A percentile compares a stretch with the other conserved stretches of the same genome.
Conservation (phyloP, 2,113 vertebrate genomes). For the Aythya baeri region DNA sequence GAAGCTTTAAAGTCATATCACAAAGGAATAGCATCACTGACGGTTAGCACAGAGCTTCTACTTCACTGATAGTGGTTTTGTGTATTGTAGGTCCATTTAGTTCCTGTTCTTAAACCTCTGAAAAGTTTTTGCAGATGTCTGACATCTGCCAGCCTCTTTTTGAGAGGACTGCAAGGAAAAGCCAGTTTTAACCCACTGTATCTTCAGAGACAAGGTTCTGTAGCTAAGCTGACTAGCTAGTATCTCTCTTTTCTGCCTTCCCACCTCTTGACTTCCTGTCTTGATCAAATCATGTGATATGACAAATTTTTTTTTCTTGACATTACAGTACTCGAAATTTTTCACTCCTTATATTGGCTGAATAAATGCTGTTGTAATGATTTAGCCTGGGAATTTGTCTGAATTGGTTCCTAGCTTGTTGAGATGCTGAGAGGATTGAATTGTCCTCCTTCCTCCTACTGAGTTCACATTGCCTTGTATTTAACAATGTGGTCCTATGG, state of each 20-base stretch:
- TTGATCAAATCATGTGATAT: background rate
- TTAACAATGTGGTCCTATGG: background rate
- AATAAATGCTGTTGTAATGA: background rate
- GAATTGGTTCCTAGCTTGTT: background rate
- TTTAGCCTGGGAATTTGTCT: background rate
- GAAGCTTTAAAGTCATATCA: slow-evolving; percentile 95
- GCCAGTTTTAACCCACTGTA: background rate
- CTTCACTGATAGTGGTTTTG: background rate
- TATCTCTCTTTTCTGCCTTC: background rate
- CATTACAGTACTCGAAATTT: background rate
- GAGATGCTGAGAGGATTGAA: background rate
- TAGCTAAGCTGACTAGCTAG: background rate
- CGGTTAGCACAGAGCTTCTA: slow-evolving; percentile 78
- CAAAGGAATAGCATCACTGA: slow-evolving; percentile 96
- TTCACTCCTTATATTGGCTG: background rate
- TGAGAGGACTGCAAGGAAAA: background rate
- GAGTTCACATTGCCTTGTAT: background rate
- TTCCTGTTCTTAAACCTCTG: background rate
- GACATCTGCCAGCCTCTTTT: background rate
- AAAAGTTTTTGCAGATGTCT: background rate
- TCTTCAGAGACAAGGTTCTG: background rate
- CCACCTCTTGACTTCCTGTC: background rate
- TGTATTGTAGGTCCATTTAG: background rate
- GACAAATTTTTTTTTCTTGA: background rate
- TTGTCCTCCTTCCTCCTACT: background rate